Base-by-base conservation (phyloP, 1,140 invertebrate species). In the Globodera ellingtonae region DNA sequence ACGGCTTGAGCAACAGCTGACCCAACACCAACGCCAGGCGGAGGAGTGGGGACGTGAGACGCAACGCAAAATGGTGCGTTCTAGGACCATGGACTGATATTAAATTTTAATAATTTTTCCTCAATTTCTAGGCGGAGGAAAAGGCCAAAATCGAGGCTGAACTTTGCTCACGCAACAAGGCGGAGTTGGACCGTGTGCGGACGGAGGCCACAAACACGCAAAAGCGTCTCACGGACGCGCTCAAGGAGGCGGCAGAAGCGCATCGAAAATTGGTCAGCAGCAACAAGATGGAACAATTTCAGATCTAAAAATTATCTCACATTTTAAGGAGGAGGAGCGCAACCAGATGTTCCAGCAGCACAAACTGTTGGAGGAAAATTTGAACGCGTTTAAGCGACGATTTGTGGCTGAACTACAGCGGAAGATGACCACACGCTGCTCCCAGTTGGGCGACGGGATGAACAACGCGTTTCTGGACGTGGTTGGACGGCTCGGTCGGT, bases 351-450 rank as follows among this genome's bases (percentile, higher is more conserved):
- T 44, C n/a, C n/a, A 70, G 15, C 2, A 35, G 67, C 24, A 47
- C 67, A 70, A 70, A 70, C 35, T 70, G 56, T 62, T 62, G 67
- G 67, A 70, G 67, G 67, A 70, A 6, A 70, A 70, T 70, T 47
- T 70, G 67, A 18, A 18, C 24, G 21, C 15, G 46, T 70, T 24
- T 6, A 70, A 70, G 24, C 67, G 67, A 44, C 67, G 67, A n/a
- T 70, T 70, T 70, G 67, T 70, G 67, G 67, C 67, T 21, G 24
- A 70, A 70, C 24, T 70, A 21, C 24, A 47, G 35, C 67, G 67
- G 6, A 21, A 9, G 24, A 13, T 70, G 67, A 18, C 4, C 67
- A 35, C 67, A 6, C 24, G 46, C 67, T 44, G 67, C 6, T 62
- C 67, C 8, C 67, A 70, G 46, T 7, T 70, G 21, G 67, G 46